These are phyloP conservation scores for Onychorhynchus coronatus DNA, from an alignment of 2,113 vertebrate species.

Conservation along the genomic window DNA sequence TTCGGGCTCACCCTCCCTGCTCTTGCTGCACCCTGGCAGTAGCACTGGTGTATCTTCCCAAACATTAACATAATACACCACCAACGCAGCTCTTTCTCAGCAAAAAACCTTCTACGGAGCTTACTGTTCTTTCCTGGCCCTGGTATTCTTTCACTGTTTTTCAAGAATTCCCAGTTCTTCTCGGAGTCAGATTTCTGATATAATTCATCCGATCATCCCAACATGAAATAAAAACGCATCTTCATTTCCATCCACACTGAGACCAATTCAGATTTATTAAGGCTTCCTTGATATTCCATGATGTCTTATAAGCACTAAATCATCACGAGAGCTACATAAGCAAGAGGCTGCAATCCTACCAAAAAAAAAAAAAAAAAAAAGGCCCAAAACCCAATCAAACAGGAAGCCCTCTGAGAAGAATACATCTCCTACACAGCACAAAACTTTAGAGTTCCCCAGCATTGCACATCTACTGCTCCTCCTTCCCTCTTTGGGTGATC, in stretches of 20 bases:
- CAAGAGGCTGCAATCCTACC: neutral
- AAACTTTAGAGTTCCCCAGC: neutral
- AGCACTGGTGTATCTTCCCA: neutral
- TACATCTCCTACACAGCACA: slow-evolving; percentile 10
- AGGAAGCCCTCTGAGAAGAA: slow-evolving; percentile 40
- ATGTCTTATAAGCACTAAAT: slow-evolving; percentile 52
- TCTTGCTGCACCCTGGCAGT: neutral
- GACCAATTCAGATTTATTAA: slow-evolving; percentile 69
- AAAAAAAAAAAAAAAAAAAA: neutral
- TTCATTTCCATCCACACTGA: slow-evolving; percentile 65
- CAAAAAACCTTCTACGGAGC: neutral
- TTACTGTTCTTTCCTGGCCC: neutral
- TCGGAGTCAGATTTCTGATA: slow-evolving; percentile 26
- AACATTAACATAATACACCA: neutral
- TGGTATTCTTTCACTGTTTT: neutral
- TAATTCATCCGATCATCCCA: slow-evolving; percentile 53
- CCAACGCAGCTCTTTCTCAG: neutral
- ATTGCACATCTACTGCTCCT: neutral
- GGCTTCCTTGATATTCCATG: slow-evolving; percentile 57
- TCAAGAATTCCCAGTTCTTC: slow-evolving; percentile 45
- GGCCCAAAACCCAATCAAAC: neutral
- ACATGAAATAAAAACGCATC: slow-evolving; percentile 53
- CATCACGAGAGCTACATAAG: slow-evolving; percentile 26
- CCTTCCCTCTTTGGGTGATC: slow-evolving; percentile 1
- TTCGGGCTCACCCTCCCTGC: neutral